Evolutionary conservation across 2,888 invertebrate species (phyloP), one percentile per base, ranked within the genome.

Genomic region (Aleiodes leptofemur): DNA sequence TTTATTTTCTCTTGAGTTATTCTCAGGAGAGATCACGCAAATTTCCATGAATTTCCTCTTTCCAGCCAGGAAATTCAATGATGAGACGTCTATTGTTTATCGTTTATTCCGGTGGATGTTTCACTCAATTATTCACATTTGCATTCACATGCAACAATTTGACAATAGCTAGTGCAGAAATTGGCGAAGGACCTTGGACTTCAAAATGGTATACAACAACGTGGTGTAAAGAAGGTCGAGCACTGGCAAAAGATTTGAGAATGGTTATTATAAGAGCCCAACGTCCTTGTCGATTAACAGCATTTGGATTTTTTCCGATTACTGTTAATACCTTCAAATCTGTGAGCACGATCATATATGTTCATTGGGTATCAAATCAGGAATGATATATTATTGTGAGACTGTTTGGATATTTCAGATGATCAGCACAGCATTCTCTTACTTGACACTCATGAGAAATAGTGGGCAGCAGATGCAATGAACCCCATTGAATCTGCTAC

Each of bases 291-390:
- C 70, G 70, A n/a, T 55, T 82, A 6, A 82, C 81, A n/a, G 82
- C 78, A 59, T 75, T 75, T 16, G 81, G 81, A 50, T 82, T 82
- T 50, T 82, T 79, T 56, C 75, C 79, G 3, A 69, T 83, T 7
- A 78, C 81, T 9, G 74, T 83, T 72, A 76, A 81, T 53, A 79
- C 82, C 5, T 80, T 79, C 55, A 81, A 79, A 13, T 72, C 70
- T 34, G 82, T 76, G 11, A 73, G 70, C 34, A 50, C 34, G 4
- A 34, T 34, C 34, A 34, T 34, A 34, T 6, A 1, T 23, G 23
- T 31, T 57, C 31, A 57, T 43, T 71, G 11, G n/a, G 4, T 6
- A 13, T n/a, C 38, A 77, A 6, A 56, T 82, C 2, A 6, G 69
- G 1, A n/a, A 6, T 34, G 4, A 34, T 34, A 34, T 34, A 1